Conservation (phyloP, 92 coral and sea anemone species). For the Parazoanthus darwini region DNA sequence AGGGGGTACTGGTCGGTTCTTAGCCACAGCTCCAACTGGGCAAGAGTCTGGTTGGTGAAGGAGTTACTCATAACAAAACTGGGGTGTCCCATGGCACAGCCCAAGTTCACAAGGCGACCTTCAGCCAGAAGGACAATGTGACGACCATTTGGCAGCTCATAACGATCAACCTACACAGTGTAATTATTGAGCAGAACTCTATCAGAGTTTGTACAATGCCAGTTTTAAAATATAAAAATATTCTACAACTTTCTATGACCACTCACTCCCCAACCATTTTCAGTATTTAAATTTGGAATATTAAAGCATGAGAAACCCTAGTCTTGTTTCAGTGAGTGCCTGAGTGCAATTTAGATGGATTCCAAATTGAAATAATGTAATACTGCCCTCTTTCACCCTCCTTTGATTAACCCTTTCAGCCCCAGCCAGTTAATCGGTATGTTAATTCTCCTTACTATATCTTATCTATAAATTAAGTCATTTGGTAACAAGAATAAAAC, state of each 20-base stretch:
- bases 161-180: slow-evolving; percentile 80
- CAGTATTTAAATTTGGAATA: no score
- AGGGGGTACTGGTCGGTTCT: slow-evolving; percentile 73
- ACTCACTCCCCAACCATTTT: no score
- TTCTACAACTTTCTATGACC: no score
- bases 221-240: not conserved
- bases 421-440: no score
- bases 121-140: slow-evolving; percentile 92
- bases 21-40: slow-evolving; percentile 96
- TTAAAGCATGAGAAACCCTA: no score
- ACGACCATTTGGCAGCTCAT: slow-evolving; percentile 85
- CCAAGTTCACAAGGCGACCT: slow-evolving; percentile 96
- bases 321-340: no score
- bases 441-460: no score
- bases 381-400: not conserved
- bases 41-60: slow-evolving; percentile 97
- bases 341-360: no score
- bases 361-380: no score
- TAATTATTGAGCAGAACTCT: not conserved
- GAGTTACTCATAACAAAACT: slow-evolving; percentile 99
- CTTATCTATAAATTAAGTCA: no score
- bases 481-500: no score
- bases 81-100: slow-evolving; percentile 99
- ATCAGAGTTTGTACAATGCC: not conserved
- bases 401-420: no score